Evolutionary conservation across 2,888 invertebrate species (phyloP), one percentile per base, ranked within the genome.

Genomic region (Osmoderma eremita): DNA sequence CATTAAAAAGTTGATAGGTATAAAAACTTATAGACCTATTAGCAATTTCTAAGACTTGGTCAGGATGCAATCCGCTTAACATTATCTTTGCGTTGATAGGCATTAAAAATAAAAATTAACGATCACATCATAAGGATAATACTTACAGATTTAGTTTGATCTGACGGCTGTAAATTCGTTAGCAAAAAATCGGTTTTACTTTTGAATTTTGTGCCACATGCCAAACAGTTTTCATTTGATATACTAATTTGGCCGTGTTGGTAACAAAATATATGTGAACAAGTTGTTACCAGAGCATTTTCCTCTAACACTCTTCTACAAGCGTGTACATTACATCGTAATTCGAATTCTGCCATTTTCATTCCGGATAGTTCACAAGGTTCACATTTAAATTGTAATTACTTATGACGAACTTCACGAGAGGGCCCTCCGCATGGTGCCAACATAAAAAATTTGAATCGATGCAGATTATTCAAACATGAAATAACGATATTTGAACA

Each of bases 181-280:
- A 85, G 84, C 69, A 85, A 84, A 10, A 85, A 84, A 73, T 86
- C 86, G 72, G 85, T 85, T 76, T 85, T 85, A 71, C 84, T 85
- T 63, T 82, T 79, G 54, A 86, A 73, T 74, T 84, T 84, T 42
- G 80, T 83, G 41, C 83, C 84, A 74, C 86, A 86, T 48, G 85
- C 86, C 20, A 85, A 84, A 76, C 86, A 86, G 13, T 80, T 83
- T 76, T 69, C 84, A 71, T 83, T 79, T 75, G 81, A 83, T 70
- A 85, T 84, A 76, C 85, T 84, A 65, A 79, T 80, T 78, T 84
- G 84, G 5, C 86, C 85, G 70, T 86, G 86, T 72, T 86, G 85
- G 45, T 82, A 80, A 72, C 86, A 86, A 80, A 86, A 86, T 70
- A 85, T 85, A 74, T 86, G 86, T 42, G 85, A 85, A 79, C 86